A percentile compares a stretch with the other conserved stretches of the same genome.
phyloP scores from a whole-genome alignment of 2,888 invertebrate genomes.

The Drosophila quinaria region DNA sequence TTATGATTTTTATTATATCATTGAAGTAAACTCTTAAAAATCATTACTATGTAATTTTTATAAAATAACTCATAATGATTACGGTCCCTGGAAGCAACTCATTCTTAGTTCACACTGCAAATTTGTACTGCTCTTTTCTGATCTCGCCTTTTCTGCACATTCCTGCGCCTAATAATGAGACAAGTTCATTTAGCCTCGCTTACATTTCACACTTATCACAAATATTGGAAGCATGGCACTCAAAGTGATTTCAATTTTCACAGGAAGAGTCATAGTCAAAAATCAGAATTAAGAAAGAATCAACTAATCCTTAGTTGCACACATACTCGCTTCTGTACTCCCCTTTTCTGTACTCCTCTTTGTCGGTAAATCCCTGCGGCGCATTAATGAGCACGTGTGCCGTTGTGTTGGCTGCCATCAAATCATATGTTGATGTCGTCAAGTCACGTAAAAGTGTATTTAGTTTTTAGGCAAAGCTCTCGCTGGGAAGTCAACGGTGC shows the following conservation, averaged over 20 bases:
- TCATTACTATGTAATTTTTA: too few relatives aligned
- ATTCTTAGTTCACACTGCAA: neutral
- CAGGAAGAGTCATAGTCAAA: conserved; percentile 3
- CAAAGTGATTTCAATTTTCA: conserved; percentile 16
- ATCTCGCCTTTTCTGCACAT: neutral
- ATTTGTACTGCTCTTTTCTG: neutral
- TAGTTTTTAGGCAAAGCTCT: conserved; percentile 58
- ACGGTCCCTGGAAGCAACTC: too few relatives aligned
- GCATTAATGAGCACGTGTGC: conserved; percentile 58
- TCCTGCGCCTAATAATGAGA: conserved; percentile 47
- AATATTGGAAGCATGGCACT: neutral
- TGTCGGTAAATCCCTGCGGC: conserved; percentile 20
- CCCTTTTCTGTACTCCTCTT: neutral
- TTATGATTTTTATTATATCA: too few relatives aligned
- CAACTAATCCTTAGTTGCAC: conserved; percentile 7
- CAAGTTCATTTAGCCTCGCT: too few relatives aligned
- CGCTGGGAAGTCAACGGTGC: conserved; percentile 40
- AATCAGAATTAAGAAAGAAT: conserved; percentile 7
- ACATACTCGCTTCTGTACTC: neutral
- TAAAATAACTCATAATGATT: too few relatives aligned
- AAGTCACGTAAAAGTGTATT: conserved; percentile 78
- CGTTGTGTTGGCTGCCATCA: conserved; percentile 47
- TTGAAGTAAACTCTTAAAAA: too few relatives aligned
- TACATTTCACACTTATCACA: too few relatives aligned
- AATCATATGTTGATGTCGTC: conserved; percentile 73